These are phyloP conservation scores for Drosophila aff. DNA, from an alignment of 1,140 invertebrate species.

Conservation along the genomic window DNA sequence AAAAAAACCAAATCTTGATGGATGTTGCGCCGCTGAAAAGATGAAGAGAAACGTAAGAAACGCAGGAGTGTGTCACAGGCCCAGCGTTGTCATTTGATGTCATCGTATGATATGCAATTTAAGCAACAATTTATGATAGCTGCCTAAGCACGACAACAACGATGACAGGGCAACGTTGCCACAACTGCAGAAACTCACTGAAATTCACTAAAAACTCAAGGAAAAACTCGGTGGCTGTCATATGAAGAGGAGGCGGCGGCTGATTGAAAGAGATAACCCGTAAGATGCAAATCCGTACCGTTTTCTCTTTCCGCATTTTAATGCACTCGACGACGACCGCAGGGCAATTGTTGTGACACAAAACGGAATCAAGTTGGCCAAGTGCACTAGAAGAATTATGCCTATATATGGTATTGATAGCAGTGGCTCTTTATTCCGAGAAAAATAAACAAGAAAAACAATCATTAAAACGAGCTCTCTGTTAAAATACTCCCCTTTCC, in stretches of 20 bases:
- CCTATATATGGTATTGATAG: not conserved
- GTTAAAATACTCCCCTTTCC: not conserved
- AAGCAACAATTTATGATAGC: slow-evolving; percentile 73
- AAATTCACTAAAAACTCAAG: slow-evolving; percentile 20
- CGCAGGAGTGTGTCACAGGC: slow-evolving; percentile 6
- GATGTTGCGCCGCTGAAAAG: slow-evolving; percentile 6
- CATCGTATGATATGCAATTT: slow-evolving; percentile 70
- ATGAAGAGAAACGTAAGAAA: not conserved
- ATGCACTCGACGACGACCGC: slow-evolving; percentile 21
- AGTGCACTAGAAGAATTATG: slow-evolving; percentile 18
- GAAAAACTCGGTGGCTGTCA: slow-evolving; percentile 13
- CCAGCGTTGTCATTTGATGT: slow-evolving; percentile 57
- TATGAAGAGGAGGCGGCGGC: slow-evolving; percentile 39
- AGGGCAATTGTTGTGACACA: slow-evolving; percentile 32
- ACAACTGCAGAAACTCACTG: slow-evolving; percentile 25
- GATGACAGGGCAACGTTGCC: slow-evolving; percentile 30
- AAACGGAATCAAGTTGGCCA: slow-evolving; percentile 24
- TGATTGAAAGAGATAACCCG: slow-evolving; percentile 69
- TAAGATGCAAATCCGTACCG: slow-evolving; percentile 46
- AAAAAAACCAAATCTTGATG: slow-evolving; percentile 38
- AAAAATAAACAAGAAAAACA: not conserved
- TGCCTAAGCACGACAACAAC: slow-evolving; percentile 58
- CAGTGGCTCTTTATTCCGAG: not conserved
- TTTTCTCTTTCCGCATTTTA: slow-evolving; percentile 37
- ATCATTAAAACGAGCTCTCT: slow-evolving; percentile 12